Base-by-base conservation (phyloP, 2,113 vertebrate species). In the Catagonus wagneri region DNA sequence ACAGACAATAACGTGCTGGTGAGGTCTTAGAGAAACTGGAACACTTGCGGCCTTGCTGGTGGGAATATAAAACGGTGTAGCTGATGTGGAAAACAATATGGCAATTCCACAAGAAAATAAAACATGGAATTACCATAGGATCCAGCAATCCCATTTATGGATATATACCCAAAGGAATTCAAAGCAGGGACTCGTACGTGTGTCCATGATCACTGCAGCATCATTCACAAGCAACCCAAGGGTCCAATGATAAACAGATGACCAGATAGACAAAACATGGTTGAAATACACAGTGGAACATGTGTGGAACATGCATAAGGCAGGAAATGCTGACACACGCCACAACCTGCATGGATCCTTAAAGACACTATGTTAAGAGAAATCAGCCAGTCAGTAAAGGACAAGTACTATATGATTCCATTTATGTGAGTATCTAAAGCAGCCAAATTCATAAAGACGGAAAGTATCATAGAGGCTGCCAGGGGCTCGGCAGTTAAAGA, bases 21-120 rank as follows among this genome's bases (percentile, higher is more conserved):
- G 7, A 94, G 2, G 32, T 58, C 29, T 39, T 8, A 52, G 63
- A 61, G 61, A 66, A 34, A 60, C 0, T 36, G 79, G 61, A 27
- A 39, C 3, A 5, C 2, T 5, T 16, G 39, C 3, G 25, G 32
- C 34, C 0, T 25, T 12, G 32, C 34, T n/a, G 23, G 54, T 4
- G 16, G 61, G 36, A 66, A 81, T 17, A 20, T 39, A 14, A 60
- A 58, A 14, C 0, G 12, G 66, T 14, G 0, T 25, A 50, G 65
- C 22, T 17, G 23, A 7, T n/a, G 1, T 34, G n/a, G 39, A 76
- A 92, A 80, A 58, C 10, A 72, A 13, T 27, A 66, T 4, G 32
- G 54, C 2, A 14, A 39, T 17, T 58, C 39, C 60, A 52, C 29
- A 11, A 36, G 80, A 79, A 79, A 39, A 39, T 36, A 27, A 91